Percentiles rank a stretch among this genome's conserved stretches.
Evolutionary conservation across 2,888 invertebrate species (phyloP).

Genomic region (Sympetrum striolatum): DNA sequence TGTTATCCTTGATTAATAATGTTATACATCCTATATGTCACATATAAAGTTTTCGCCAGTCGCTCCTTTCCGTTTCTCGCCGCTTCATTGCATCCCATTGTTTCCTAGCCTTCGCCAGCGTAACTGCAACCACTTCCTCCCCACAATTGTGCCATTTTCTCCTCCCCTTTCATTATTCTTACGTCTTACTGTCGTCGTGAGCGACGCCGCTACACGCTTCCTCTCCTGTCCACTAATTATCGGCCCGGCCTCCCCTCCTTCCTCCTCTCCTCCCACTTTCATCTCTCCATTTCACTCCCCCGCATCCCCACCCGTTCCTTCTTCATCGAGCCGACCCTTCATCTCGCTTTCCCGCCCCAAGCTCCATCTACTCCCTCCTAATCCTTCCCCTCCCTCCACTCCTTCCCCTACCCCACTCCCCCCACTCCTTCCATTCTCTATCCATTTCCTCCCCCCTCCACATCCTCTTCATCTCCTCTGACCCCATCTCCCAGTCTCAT

Average conservation of each 20-base stretch:
- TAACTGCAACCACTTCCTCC: too few species aligned
- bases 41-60: background rate
- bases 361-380: background rate
- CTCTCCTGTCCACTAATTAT: background rate
- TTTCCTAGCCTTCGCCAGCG: background rate
- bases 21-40: background rate
- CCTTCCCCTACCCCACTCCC: background rate
- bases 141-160: background rate
- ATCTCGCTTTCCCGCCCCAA: background rate
- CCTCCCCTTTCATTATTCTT: background rate
- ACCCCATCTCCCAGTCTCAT: background rate
- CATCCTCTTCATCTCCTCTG: background rate
- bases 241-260: background rate
- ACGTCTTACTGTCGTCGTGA: background rate
- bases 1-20: too few species aligned
- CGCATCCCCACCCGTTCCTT: background rate
- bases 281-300: background rate
- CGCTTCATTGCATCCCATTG: background rate
- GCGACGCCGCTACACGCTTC: background rate
- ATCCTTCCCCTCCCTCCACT: background rate
- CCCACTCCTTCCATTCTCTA: background rate
- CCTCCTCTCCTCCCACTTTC: background rate
- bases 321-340: background rate
- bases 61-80: background rate
- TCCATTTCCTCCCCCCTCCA: background rate